Evolutionary conservation across 1,140 invertebrate genomes (phyloP), one percentile per base, ranked within the genome.

Genomic region (Bombyx mori): DNA sequence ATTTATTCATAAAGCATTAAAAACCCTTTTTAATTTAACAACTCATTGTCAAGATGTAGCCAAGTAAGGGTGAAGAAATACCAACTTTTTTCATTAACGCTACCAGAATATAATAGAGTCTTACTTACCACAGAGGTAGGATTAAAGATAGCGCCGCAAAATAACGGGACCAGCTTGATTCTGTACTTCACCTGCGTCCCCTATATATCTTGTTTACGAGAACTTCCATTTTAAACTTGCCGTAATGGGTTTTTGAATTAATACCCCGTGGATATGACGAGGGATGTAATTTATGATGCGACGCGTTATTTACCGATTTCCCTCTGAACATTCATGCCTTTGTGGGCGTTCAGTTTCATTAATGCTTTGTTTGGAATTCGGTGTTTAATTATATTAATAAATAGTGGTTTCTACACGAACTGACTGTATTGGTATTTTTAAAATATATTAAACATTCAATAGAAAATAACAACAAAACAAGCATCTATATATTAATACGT

Each of bases 221-320:
- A 66, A 70, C 65, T 66, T 63, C 69, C 73, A 68, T 74, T 79
- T 76, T 72, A 79, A 79, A 78, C 68, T 75, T 79, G 66, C 46
- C 62, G 66, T 79, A 79, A 81, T 77, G 73, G 75, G 57, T 75
- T 77, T 79, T 72, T 74, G 71, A 78, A 78, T 75, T 80, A 78
- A 80, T 78, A 75, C 69, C 64, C 63, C 65, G 71, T 73, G 72
- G 74, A 76, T 66, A 66, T 67, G 76, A 66, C 67, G 66, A 60
- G 53, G 60, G 62, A 59, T 62, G 52, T 72, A 66, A 76, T 77
- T 77, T 73, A 77, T 70, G 64, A 56, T 22, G 56, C 57, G 50
- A 56, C 50, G 50, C 56, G 59, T 53, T 61, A 62, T 68, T 60
- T 54, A 26, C 50, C 42, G 50, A 51, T 51, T 35, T 51, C 26